These are phyloP conservation scores for Accipiter virgatus DNA, from an alignment of 2,113 vertebrate species.

Conservation along the genomic window DNA sequence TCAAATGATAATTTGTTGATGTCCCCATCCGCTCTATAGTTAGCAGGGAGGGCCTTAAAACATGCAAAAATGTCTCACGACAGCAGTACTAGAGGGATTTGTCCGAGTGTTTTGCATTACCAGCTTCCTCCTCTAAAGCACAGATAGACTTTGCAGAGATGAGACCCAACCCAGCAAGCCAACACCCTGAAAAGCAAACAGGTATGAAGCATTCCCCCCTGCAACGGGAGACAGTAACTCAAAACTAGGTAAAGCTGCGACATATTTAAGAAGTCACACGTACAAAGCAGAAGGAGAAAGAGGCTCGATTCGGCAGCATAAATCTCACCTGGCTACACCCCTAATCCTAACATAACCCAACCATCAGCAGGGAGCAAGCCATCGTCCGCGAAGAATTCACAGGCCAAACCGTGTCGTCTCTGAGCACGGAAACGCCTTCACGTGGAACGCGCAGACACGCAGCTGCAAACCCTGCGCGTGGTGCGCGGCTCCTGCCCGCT, in stretches of 20 bases:
- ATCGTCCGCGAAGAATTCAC: background rate
- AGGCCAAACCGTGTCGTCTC: fast-evolving
- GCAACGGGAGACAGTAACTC: background rate
- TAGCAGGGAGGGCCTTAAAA: background rate
- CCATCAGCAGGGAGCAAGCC: background rate
- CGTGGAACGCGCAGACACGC: background rate
- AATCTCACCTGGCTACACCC: background rate
- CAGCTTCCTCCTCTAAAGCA: background rate
- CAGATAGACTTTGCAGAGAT: background rate
- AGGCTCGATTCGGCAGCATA: background rate
- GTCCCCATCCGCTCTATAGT: background rate
- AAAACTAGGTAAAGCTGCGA: background rate
- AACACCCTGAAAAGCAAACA: background rate
- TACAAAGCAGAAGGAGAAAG: background rate
- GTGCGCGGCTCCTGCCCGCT: background rate
- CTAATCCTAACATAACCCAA: background rate
- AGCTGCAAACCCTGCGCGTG: background rate
- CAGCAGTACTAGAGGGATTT: background rate
- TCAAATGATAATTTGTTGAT: background rate
- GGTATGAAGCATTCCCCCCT: background rate
- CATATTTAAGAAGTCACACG: background rate
- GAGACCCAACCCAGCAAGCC: background rate
- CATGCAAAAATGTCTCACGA: background rate
- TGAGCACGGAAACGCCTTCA: background rate
- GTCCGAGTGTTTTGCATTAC: background rate